Conservation (phyloP, 1,140 invertebrate genomes). For the Oedothorax gibbosus region DNA sequence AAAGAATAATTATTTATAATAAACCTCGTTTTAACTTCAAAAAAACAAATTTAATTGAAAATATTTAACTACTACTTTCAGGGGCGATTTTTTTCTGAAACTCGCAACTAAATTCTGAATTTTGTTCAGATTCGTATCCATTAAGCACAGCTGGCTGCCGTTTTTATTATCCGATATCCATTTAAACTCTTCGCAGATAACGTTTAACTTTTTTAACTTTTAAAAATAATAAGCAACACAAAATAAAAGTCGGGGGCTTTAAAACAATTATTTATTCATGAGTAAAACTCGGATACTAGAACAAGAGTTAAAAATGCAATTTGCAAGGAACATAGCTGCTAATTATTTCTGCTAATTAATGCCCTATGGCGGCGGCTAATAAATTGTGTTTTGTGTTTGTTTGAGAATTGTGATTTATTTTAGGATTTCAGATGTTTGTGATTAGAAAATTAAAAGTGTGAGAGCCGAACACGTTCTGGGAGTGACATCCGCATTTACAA, state of each 20-base stretch:
- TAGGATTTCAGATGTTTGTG: conserved; percentile 44
- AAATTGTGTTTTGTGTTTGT: not conserved
- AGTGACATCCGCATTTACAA: too few relatives aligned
- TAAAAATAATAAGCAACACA: not conserved
- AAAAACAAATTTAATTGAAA: conserved; percentile 50
- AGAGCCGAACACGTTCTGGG: not conserved
- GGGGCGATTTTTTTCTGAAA: conserved; percentile 1
- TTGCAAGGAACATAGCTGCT: not conserved
- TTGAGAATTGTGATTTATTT: conserved; percentile 22
- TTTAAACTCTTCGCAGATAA: conserved; percentile 25
- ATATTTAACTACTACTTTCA: conserved; percentile 14
- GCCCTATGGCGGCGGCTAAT: conserved; percentile 41
- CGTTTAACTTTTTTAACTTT: conserved; percentile 2
- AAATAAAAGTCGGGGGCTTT: conserved; percentile 11
- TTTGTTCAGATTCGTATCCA: conserved; percentile 43
- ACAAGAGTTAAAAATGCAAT: conserved; percentile 26
- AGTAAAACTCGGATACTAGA: conserved; percentile 14
- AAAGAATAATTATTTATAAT: conserved; percentile 28
- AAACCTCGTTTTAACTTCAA: conserved; percentile 29
- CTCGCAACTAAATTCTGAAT: conserved; percentile 26
- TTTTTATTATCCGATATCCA: conserved; percentile 37
- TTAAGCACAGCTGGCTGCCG: conserved; percentile 43
- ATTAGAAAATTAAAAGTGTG: conserved; percentile 2
- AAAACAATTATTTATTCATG: conserved; percentile 55
- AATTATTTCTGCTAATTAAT: conserved; percentile 55